A percentile compares a stretch with the other conserved stretches of the same genome.
Conservation (phyloP, 2,113 vertebrate genomes). For the Tetrax tetrax region DNA sequence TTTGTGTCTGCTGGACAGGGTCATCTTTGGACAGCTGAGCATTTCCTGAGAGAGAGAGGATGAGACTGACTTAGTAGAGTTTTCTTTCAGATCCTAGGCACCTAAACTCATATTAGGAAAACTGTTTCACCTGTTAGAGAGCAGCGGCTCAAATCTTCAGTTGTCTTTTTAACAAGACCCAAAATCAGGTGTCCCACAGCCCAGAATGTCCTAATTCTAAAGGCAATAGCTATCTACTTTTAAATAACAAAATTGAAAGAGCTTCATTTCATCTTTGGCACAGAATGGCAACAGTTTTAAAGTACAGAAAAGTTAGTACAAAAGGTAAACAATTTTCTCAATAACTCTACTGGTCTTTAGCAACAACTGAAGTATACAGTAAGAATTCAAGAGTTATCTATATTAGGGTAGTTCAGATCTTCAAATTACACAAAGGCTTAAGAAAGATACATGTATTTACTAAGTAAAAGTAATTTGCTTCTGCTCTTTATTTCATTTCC, state of each 20-base stretch:
- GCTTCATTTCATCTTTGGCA: not conserved
- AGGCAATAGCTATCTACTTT: not conserved
- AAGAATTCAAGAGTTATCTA: accelerated
- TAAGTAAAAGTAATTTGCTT: not conserved
- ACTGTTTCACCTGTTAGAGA: not conserved
- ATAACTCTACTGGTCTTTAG: not conserved
- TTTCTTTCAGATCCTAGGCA: not conserved
- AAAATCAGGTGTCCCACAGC: not conserved
- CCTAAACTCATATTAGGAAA: accelerated
- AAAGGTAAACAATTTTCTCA: not conserved
- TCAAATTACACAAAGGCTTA: not conserved
- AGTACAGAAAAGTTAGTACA: not conserved
- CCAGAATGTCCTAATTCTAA: not conserved
- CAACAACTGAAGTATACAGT: not conserved
- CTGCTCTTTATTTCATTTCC: not conserved
- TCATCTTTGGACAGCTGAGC: not conserved
- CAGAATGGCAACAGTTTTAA: not conserved
- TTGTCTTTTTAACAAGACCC: not conserved
- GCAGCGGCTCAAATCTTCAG: not conserved
- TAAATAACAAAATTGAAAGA: not conserved
- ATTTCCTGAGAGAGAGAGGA: not conserved
- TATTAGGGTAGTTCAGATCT: not conserved
- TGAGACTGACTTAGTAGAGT: not conserved
- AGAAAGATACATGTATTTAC: not conserved
- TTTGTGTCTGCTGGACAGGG: not conserved